Evolutionary conservation across 2,113 vertebrate genomes (phyloP).

Genomic region (Peromyscus californicus): DNA sequence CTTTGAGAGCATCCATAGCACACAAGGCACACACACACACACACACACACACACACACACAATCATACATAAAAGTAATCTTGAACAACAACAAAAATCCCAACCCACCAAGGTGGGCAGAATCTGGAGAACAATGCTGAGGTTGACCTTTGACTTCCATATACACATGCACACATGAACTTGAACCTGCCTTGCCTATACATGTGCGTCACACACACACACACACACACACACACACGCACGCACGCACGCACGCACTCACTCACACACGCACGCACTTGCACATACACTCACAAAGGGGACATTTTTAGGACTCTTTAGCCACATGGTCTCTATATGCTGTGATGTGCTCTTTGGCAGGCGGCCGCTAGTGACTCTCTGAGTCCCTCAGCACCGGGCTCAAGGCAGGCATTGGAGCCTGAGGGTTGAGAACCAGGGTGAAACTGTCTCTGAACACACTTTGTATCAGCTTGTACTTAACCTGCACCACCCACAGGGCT

Average conservation of each 20-base stretch:
- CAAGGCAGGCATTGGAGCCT: not conserved
- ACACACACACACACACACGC: not conserved
- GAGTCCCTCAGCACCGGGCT: not conserved
- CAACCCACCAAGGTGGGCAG: not conserved
- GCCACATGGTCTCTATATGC: constrained; percentile 5
- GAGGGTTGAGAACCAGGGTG: not conserved
- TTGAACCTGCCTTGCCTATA: not conserved
- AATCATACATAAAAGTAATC: not conserved
- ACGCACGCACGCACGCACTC: too few species aligned
- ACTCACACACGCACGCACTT: not conserved
- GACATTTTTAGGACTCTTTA: constrained; percentile 4
- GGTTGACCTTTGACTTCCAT: not conserved
- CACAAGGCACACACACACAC: not conserved
- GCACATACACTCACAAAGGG: not conserved
- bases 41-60: not conserved
- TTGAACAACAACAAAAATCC: not conserved
- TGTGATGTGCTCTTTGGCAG: not conserved
- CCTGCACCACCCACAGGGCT: not conserved
- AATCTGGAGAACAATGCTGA: not conserved
- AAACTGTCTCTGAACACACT: not conserved
- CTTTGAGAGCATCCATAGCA: not conserved
- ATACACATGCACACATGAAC: not conserved
- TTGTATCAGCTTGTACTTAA: not conserved
- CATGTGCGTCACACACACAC: not conserved
- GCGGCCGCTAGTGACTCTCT: not conserved